Base-by-base conservation (phyloP, 2,888 invertebrate species). In the Diachrysia chrysitis region DNA sequence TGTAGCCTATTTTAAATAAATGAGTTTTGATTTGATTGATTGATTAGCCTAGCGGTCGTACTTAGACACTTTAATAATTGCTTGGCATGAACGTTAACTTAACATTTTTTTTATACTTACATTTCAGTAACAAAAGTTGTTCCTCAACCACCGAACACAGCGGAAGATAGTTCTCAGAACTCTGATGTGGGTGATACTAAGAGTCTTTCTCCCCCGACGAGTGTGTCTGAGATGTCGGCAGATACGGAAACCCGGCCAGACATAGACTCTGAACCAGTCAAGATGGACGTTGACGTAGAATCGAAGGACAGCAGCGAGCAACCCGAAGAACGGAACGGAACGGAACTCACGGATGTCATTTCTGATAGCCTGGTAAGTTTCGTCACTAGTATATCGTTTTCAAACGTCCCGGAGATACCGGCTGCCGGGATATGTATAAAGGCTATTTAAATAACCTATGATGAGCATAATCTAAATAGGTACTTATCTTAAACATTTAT, bases 131-230 rank as follows among this genome's bases (percentile, higher is more conserved):
- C 85, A 42, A 93, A 93, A 86, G 71, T 79, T 29, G 58, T 81
- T 4, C 23, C 85, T 1, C 90, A 87, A 10, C 90, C 92, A 0
- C 92, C 92, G 1, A 90, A 85, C 56, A 89, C 85, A 5, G 89
- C 88, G 0, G 93, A 93, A 58, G 95, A 95, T 1, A 94, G 89
- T 71, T 94, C 94, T 1, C 94, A 92, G 61, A 93, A 92, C 71
- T 94, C 93, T 0, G 94, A 94, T 60, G 83, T 91, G 82, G 89
- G 85, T 0, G 93, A 94, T 23, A 85, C 88, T 0, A 95, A 94
- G 66, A 93, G 92, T 66, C 69, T 90, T 0, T 94, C 93, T 0
- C 94, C 94, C 0, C 92, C 89, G 0, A 92, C 90, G 0, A 93
- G 92, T 60, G 81, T 89, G 21, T 91, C 93, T 0, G 94, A 95